Conservation (phyloP, 30 jellyfish, hydroid and myxozoan species). For the Hydractinia symbiolongicarpus region DNA sequence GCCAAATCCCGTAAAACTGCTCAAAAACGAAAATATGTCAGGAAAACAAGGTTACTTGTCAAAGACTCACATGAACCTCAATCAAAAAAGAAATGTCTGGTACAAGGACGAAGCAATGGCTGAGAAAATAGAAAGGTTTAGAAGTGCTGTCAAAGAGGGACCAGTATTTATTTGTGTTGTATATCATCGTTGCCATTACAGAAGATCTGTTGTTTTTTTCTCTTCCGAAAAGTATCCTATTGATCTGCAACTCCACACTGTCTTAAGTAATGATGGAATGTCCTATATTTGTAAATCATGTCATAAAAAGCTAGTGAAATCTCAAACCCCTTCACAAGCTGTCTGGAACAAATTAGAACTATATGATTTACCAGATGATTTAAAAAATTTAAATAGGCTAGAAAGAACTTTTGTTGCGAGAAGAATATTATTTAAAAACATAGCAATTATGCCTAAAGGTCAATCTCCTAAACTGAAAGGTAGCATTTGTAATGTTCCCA, state of each 20-base stretch:
- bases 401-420: not conserved
- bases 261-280: not conserved
- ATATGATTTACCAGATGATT: not conserved
- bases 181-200: not conserved
- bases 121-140: too few species aligned
- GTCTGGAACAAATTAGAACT: not conserved
- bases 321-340: slow-evolving; percentile 12
- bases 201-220: slow-evolving; percentile 9
- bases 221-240: not conserved
- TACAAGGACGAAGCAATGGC: too few species aligned
- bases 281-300: not conserved
- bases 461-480: slow-evolving; percentile 29
- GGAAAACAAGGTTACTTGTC: too few species aligned
- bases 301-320: not conserved
- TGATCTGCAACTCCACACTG: not conserved
- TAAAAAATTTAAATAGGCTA: not conserved
- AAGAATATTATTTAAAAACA: slow-evolving; percentile 1
- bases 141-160: too few species aligned
- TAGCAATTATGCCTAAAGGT: slow-evolving; percentile 31
- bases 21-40: too few species aligned
- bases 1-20: too few species aligned
- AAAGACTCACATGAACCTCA: too few species aligned
- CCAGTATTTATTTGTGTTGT: not conserved
- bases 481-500: slow-evolving; percentile 23
- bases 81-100: too few species aligned